A percentile compares a stretch with the other conserved stretches of the same genome.
phyloP scores from a whole-genome alignment of 2,888 invertebrate species.

The Caenorhabditis japonica region DNA sequence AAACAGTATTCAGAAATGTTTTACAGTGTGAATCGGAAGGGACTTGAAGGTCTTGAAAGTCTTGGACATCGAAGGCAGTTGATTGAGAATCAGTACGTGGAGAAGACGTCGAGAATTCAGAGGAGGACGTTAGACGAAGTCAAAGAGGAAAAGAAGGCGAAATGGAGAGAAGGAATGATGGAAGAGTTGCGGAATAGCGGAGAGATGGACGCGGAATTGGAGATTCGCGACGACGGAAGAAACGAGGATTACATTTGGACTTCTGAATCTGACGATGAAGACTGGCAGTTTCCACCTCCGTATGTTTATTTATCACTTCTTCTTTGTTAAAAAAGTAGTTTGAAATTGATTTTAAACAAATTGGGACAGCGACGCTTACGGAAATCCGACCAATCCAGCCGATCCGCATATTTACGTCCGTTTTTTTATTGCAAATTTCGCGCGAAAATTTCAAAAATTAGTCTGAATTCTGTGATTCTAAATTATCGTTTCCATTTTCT shows the following conservation, averaged over 20 bases:
- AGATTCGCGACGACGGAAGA: constrained; percentile 1
- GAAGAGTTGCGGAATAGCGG: constrained; percentile 21
- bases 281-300: constrained; percentile 15
- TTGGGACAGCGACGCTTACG: too few relatives aligned
- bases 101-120: neutral
- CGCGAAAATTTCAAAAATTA: too few relatives aligned
- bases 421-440: too few relatives aligned
- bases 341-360: too few relatives aligned
- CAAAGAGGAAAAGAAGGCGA: constrained; percentile 22
- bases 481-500: too few relatives aligned
- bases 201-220: constrained; percentile 12
- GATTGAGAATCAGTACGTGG: constrained; percentile 3
- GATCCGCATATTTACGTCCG: too few relatives aligned
- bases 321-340: too few relatives aligned
- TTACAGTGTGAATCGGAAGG: constrained; percentile 18
- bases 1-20: constrained; percentile 14
- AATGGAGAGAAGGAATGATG: constrained; percentile 21
- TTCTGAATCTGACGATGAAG: constrained; percentile 21
- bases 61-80: neutral
- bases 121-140: constrained; percentile 19
- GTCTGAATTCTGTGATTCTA: too few relatives aligned
- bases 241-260: constrained; percentile 48
- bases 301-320: neutral
- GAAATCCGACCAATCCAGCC: too few relatives aligned
- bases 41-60: constrained; percentile 15